phyloP scores from a whole-genome alignment of 2,113 vertebrate genomes.

The Myotis yumanensis region DNA sequence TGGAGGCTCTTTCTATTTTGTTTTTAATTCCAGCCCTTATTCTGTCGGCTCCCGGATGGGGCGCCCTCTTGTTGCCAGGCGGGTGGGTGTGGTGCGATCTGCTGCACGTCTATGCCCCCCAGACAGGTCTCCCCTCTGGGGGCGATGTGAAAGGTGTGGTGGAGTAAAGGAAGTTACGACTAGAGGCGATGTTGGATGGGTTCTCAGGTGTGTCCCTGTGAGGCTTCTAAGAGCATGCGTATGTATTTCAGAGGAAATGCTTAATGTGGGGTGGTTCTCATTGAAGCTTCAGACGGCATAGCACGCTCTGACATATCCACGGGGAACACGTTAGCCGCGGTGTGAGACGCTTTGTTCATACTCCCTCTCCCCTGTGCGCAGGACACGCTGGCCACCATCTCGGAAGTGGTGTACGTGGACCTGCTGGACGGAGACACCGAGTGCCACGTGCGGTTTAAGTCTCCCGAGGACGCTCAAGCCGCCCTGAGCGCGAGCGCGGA shows the following conservation, averaged over 20 bases:
- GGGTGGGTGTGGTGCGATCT: neutral
- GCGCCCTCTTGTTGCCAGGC: neutral
- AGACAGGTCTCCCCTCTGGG: neutral
- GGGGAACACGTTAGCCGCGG: neutral
- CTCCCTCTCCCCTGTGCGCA: conserved; percentile 65
- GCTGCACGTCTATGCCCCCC: neutral
- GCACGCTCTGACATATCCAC: neutral
- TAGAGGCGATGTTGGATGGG: neutral
- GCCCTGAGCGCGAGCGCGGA: conserved; percentile 82
- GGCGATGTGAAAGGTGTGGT: neutral
- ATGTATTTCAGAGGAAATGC: neutral
- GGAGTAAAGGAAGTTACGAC: neutral
- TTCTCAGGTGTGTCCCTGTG: neutral
- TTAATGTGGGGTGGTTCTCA: neutral
- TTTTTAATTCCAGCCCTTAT: neutral
- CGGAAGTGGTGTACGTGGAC: conserved; percentile 93
- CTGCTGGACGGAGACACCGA: conserved; percentile 94
- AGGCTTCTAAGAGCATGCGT: neutral
- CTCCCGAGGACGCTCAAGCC: conserved; percentile 89
- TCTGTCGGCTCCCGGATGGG: neutral
- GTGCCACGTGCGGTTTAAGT: conserved; percentile 90
- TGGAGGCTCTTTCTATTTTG: neutral
- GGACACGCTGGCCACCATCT: conserved; percentile 88
- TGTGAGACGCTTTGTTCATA: neutral
- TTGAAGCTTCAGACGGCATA: neutral